Evolutionary conservation across 2,797 vertebrate species (phyloP).

Genomic region (Myotis daubentonii): DNA sequence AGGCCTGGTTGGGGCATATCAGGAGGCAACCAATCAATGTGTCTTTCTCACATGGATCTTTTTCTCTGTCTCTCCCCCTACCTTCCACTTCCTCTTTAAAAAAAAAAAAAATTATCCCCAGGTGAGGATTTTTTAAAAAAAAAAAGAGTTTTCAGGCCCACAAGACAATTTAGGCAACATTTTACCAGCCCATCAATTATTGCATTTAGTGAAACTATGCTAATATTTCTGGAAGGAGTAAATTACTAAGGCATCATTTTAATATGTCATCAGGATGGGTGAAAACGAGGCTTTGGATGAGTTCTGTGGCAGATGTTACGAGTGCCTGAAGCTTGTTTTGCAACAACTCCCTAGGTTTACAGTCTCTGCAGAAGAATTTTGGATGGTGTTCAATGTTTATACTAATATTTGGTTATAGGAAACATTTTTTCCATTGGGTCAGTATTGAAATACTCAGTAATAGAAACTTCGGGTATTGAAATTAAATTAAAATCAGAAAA

Average conservation of each 20-base stretch:
- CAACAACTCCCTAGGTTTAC: background rate
- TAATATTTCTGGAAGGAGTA: slow-evolving; percentile 11
- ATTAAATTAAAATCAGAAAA: slow-evolving; percentile 45
- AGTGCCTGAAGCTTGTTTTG: background rate
- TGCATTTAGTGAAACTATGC: background rate
- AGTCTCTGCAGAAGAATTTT: background rate
- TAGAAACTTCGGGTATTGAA: background rate
- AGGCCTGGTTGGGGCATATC: no score
- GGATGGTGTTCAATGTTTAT: background rate
- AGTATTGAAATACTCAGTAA: background rate
- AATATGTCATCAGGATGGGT: background rate
- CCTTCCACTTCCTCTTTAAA: no score
- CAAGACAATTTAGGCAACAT: background rate
- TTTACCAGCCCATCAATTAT: background rate
- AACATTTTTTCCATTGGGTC: background rate
- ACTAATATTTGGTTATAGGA: background rate
- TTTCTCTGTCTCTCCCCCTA: no score
- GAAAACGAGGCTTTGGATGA: background rate
- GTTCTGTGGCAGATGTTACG: background rate
- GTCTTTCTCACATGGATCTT: no score
- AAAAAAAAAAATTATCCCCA: no score
- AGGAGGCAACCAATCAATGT: no score
- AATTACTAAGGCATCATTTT: background rate
- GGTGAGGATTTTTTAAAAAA: no score
- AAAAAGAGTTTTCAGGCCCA: background rate